These are phyloP conservation scores for Drosophila maculinotata DNA, from an alignment of 2,888 invertebrate genomes.

Conservation along the genomic window DNA sequence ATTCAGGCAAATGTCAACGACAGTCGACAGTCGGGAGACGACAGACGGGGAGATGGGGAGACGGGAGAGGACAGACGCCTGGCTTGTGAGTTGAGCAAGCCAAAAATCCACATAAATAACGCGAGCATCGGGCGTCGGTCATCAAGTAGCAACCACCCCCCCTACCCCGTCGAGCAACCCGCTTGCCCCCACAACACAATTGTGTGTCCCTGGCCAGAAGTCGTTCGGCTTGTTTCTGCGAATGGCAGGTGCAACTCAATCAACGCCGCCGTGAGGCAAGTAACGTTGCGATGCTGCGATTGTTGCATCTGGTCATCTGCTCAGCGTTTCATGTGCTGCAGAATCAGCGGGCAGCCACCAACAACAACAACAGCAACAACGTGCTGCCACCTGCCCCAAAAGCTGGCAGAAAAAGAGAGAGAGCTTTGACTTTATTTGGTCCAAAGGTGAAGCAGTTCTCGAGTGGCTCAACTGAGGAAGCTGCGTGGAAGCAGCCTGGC, in stretches of 20 bases:
- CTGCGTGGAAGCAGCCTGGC: constrained; percentile 40
- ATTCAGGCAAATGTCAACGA: constrained; percentile 78
- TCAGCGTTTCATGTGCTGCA: constrained; percentile 21
- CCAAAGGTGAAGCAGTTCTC: constrained; percentile 43
- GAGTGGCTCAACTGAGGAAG: constrained; percentile 71
- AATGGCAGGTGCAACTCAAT: constrained; percentile 82
- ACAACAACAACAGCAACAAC: too few species aligned
- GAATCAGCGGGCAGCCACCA: constrained; percentile 25
- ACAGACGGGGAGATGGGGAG: background rate
- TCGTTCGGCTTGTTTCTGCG: constrained; percentile 75
- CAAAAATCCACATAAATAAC: constrained; percentile 78
- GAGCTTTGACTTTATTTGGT: constrained; percentile 29
- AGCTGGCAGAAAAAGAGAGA: constrained; percentile 4
- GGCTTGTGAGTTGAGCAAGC: constrained; percentile 48
- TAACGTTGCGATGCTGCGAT: constrained; percentile 41
- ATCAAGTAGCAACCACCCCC: constrained; percentile 36
- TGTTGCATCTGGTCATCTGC: constrained; percentile 56
- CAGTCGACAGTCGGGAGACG: constrained; percentile 37
- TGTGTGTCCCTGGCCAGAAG: constrained; percentile 44
- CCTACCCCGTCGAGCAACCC: too few species aligned
- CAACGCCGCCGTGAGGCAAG: constrained; percentile 60
- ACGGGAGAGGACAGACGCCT: constrained; percentile 21
- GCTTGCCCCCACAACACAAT: constrained; percentile 1
- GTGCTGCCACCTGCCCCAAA: constrained; percentile 66
- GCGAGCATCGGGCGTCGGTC: constrained; percentile 63